These are phyloP conservation scores for Holothuria scabra DNA, from an alignment of 53 echinoderm and acorn worm species.

Conservation along the genomic window DNA sequence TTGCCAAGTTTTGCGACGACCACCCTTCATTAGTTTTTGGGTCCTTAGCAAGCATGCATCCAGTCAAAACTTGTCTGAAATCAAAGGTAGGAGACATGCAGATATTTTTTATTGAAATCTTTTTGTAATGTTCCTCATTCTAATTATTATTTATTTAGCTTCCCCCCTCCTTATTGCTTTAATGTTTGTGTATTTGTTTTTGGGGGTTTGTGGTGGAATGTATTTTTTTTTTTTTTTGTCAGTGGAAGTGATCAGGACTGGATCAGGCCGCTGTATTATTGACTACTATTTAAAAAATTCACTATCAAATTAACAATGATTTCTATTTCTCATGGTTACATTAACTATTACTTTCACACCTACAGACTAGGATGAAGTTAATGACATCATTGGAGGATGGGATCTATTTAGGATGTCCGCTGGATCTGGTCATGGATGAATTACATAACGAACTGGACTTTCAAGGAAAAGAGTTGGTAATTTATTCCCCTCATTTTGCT, in stretches of 20 bases:
- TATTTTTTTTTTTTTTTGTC: no score
- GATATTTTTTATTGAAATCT: background rate
- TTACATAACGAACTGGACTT: constrained; percentile 1
- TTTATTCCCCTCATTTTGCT: background rate
- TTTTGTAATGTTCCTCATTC: background rate
- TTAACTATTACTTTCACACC: no score
- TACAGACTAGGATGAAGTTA: background rate
- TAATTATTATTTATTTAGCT: no score
- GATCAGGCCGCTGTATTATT: no score
- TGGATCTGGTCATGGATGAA: constrained; percentile 15
- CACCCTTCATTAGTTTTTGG: background rate
- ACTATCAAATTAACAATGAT: no score
- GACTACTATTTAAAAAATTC: no score
- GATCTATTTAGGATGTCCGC: background rate
- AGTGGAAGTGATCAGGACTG: no score
- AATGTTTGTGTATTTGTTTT: background rate
- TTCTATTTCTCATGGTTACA: no score
- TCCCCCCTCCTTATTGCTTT: background rate
- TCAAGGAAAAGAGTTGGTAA: constrained; percentile 7
- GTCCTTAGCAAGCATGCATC: background rate
- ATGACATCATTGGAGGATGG: background rate
- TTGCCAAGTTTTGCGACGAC: background rate
- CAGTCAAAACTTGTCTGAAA: no score
- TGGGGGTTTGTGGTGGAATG: background rate
- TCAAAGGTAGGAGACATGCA: background rate